phyloP scores from a whole-genome alignment of 2,113 vertebrate species.

The Cyprinodon tularosa region DNA sequence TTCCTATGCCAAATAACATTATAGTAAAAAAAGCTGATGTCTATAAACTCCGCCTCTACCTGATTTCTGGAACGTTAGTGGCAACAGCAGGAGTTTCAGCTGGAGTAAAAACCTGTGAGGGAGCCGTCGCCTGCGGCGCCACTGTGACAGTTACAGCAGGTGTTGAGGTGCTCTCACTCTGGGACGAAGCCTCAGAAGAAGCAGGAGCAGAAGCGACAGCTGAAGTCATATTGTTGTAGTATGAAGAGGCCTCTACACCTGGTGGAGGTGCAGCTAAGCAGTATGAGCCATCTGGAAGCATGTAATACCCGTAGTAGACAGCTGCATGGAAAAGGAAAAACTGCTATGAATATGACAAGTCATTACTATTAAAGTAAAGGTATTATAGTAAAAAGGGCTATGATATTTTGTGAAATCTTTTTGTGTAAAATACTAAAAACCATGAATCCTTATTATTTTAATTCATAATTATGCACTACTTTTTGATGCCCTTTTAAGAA shows the following conservation, averaged over 20 bases:
- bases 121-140: slow-evolving; percentile 56
- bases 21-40: not conserved
- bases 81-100: slow-evolving; percentile 42
- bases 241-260: slow-evolving; percentile 87
- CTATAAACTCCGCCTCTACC: slow-evolving; percentile 53
- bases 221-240: slow-evolving; percentile 85
- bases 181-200: slow-evolving; percentile 73
- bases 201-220: slow-evolving; percentile 78
- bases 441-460: too few relatives aligned
- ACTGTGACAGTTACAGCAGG: slow-evolving; percentile 72
- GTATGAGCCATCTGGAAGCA: slow-evolving; percentile 94
- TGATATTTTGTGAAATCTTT: not conserved
- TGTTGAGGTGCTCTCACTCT: slow-evolving; percentile 80
- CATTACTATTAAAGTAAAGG: not conserved
- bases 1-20: not conserved
- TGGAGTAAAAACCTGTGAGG: slow-evolving; percentile 55
- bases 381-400: not conserved
- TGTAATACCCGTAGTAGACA: slow-evolving; percentile 97
- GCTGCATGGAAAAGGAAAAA: slow-evolving; percentile 69
- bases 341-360: not conserved
- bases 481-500: not conserved
- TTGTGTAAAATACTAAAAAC: too few relatives aligned
- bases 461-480: too few relatives aligned
- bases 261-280: slow-evolving; percentile 93
- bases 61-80: slow-evolving; percentile 50